These are phyloP conservation scores for Gallinago solitaria DNA, from an alignment of 2,797 vertebrate genomes.

Conservation along the genomic window DNA sequence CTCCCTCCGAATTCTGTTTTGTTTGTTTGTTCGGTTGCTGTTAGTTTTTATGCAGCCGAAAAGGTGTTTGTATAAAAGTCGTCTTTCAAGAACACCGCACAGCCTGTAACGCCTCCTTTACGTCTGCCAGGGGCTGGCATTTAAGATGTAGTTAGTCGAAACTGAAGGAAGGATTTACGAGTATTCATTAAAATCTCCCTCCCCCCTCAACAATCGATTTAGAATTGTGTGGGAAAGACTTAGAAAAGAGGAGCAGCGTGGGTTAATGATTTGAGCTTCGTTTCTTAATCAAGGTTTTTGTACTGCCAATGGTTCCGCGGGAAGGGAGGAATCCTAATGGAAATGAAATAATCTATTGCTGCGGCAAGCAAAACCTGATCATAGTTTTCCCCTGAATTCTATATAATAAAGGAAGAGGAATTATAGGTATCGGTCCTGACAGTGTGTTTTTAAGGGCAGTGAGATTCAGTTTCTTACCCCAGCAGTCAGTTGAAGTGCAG, in stretches of 20 bases:
- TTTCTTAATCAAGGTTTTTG: neutral
- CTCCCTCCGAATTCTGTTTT: neutral
- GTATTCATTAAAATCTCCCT: neutral
- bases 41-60: neutral
- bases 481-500: neutral
- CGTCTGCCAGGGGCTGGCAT: neutral
- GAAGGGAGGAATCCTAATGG: neutral
- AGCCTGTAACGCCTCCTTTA: neutral
- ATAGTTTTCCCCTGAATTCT: constrained; percentile 7
- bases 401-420: neutral
- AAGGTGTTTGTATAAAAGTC: neutral
- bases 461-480: neutral
- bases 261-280: neutral
- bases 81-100: neutral
- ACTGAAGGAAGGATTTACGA: neutral
- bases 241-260: neutral
- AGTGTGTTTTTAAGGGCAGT: neutral
- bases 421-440: neutral
- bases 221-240: neutral
- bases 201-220: neutral
- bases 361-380: constrained; percentile 18
- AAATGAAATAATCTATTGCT: constrained; percentile 38
- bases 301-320: neutral
- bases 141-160: neutral
- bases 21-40: neutral